A percentile compares a stretch with the other conserved stretches of the same genome.
These are phyloP conservation scores for Crotalus viridis DNA, from an alignment of 2,113 vertebrate genomes.

Conservation along the genomic window DNA sequence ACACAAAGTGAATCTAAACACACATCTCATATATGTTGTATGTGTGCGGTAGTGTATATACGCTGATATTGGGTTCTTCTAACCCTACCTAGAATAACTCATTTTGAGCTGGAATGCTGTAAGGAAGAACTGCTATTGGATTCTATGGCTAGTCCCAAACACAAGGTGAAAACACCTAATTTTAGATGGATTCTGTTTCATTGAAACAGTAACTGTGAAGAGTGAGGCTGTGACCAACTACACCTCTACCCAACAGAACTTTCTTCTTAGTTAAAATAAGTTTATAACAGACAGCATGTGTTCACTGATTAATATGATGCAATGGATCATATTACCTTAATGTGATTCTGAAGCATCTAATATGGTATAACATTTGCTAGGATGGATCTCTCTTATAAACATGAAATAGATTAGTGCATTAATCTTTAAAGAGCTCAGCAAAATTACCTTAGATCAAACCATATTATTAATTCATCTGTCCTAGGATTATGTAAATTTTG, in stretches of 20 bases:
- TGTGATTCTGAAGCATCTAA: neutral
- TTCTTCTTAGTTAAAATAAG: neutral
- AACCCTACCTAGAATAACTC: neutral
- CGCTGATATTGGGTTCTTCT: neutral
- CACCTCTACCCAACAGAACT: neutral
- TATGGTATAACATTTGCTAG: neutral
- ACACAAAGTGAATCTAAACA: neutral
- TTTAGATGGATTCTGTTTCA: neutral
- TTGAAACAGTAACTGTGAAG: neutral
- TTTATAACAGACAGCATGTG: neutral
- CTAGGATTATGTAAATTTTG: neutral
- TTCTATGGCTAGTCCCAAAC: neutral
- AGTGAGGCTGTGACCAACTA: neutral
- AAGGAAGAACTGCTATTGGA: neutral
- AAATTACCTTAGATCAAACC: neutral
- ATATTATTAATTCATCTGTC: neutral
- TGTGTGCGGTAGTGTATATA: neutral
- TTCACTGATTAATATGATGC: neutral
- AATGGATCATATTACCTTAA: neutral
- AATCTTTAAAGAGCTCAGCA: neutral
- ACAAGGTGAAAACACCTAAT: neutral
- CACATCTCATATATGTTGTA: neutral
- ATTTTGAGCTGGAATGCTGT: neutral
- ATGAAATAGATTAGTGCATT: neutral
- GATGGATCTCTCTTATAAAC: neutral